Evolutionary conservation across 2,113 vertebrate genomes (phyloP), one percentile per base, ranked within the genome.

Genomic region (Vidua macroura): DNA sequence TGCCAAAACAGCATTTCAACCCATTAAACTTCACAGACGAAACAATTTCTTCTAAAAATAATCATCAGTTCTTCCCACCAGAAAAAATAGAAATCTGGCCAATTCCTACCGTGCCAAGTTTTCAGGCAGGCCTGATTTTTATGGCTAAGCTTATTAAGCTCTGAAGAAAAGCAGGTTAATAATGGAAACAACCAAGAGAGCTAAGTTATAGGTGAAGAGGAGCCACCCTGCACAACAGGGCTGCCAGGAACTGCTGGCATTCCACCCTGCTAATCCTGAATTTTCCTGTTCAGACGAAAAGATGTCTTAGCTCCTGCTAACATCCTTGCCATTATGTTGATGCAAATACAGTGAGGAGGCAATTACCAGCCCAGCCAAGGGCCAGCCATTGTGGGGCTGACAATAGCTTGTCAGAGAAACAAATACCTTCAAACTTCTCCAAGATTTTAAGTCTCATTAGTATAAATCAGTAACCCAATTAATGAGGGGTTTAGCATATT

Each of bases 11-110:
- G 81, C 94, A 96, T 96, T 89, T 94, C 91, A 91, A 94, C 48
- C 85, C 90, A 90, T 88, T 92, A 89, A 90, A 94, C 82, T 59
- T 74, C 63, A 58, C 63, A 96, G 85, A 91, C 15, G 24, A 92
- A 88, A 86, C 77, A 80, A 55, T 68, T 93, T 83, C 91, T 93
- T 87, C 93, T 95, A 93, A 94, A 97, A 94, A 96, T 97, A 96
- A 93, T 77, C 78, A 85, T 60, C 78, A n/a, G 62, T 35, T 69
- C 91, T 95, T 92, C 85, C 74, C 91, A 94, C 91, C 75, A 95
- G 87, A 66, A 79, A 86, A 97, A 97, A 92, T 22, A 88, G 52
- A 82, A 89, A 73, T 83, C 74, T 76, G 37, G 80, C 78, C 90
- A 95, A 63, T 80, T 70, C 72, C 67, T 83, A 51, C 56, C 0